phyloP scores from a whole-genome alignment of 2,113 vertebrate species.

The Stictonetta naevosa region DNA sequence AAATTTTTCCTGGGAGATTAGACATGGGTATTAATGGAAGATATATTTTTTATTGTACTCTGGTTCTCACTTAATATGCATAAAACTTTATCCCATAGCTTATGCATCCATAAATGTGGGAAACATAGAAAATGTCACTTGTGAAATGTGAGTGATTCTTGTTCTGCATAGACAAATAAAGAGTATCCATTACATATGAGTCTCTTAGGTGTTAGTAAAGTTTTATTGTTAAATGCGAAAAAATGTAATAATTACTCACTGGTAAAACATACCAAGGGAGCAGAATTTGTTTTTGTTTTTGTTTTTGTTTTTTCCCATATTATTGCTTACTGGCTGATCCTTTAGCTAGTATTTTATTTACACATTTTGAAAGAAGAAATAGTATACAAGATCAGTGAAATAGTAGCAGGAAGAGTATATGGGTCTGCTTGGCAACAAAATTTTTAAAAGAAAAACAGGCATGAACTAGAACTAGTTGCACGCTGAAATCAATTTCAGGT shows the following conservation, averaged over 20 bases:
- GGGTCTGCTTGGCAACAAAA: not conserved
- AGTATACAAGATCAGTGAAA: not conserved
- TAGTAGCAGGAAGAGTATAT: not conserved
- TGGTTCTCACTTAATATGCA: not conserved
- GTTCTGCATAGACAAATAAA: slow-evolving; percentile 44
- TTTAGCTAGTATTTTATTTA: not conserved
- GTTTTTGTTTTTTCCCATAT: not conserved
- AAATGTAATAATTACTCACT: slow-evolving; percentile 47
- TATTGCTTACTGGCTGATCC: not conserved
- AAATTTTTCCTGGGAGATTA: not conserved
- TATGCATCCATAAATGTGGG: not conserved
- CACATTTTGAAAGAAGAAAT: not conserved
- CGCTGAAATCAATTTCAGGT: not conserved
- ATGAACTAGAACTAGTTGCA: not conserved
- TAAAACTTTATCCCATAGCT: not conserved
- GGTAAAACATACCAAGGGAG: slow-evolving; percentile 17
- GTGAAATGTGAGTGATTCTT: slow-evolving; percentile 15
- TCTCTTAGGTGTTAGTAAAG: slow-evolving; percentile 31
- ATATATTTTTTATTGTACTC: not conserved
- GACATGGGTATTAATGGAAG: not conserved
- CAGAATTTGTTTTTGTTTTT: not conserved
- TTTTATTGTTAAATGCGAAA: slow-evolving; percentile 55
- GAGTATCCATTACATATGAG: slow-evolving; percentile 35
- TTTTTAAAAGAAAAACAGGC: not conserved
- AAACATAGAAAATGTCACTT: not conserved